These are phyloP conservation scores for Liopterus haemorrhoidalis DNA, from an alignment of 2,888 invertebrate species.

Conservation along the genomic window DNA sequence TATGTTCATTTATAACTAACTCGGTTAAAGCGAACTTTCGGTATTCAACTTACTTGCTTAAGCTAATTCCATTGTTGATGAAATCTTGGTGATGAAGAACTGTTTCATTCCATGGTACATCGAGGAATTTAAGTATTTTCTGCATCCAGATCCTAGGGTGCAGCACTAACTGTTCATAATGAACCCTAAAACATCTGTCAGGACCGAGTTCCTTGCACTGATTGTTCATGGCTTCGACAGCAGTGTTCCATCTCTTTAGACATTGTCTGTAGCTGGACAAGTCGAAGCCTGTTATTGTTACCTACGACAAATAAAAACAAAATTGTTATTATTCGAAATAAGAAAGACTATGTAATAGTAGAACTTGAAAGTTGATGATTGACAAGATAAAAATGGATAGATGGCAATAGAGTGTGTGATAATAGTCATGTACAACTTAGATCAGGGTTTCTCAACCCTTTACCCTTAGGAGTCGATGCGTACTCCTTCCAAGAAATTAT, in stretches of 20 bases:
- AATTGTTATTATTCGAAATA: conserved; percentile 1
- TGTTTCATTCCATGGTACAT: conserved; percentile 90
- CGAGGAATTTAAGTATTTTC: conserved; percentile 79
- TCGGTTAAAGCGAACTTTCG: no score
- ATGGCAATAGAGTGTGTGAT: not conserved
- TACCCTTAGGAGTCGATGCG: no score
- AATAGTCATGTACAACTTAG: not conserved
- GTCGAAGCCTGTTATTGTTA: conserved; percentile 90
- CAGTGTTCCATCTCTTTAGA: conserved; percentile 93
- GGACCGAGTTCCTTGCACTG: conserved; percentile 81
- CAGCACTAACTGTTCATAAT: conserved; percentile 95
- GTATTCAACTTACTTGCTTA: conserved; percentile 81
- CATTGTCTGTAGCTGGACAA: conserved; percentile 89
- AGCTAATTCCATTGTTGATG: conserved; percentile 91
- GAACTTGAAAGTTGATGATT: no score
- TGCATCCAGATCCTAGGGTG: conserved; percentile 87
- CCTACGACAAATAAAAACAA: conserved; percentile 40
- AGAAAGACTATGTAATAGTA: no score
- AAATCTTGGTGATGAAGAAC: conserved; percentile 96
- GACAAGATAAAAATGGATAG: no score
- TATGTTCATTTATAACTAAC: no score
- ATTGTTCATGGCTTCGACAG: conserved; percentile 88
- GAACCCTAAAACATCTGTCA: conserved; percentile 75
- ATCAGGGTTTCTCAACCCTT: no score
- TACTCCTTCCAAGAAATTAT: no score